Evolutionary conservation across 2,113 vertebrate species (phyloP), one percentile per base, ranked within the genome.

Genomic region (Rhizomys pruinosus): DNA sequence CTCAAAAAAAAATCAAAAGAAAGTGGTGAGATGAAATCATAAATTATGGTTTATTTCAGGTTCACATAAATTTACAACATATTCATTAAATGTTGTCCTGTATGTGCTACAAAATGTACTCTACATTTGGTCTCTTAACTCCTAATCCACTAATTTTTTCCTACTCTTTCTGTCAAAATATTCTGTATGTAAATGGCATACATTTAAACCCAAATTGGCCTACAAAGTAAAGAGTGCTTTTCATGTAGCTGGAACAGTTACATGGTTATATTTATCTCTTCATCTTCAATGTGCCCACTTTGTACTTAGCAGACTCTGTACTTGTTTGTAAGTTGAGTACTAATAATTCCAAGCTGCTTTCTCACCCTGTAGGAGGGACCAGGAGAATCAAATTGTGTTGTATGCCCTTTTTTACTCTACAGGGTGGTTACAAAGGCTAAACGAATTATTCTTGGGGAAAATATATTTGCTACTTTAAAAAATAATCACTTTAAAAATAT

Each of bases 181-280:
- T 37, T 94, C 72, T 66, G 29, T n/a, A 47, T 91, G 16, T 13
- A 96, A 79, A 92, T 59, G n/a, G 52, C 47, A 63, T 11, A 78
- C 55, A 81, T 76, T 80, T 90, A 25, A 72, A 61, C 2, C 61
- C 22, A 71, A 16, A 22, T 15, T 81, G 16, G 3, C 3, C 44
- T 90, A 59, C 85, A 69, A 69, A 32, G 7, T 78, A 44, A 93
- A 86, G 5, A 1, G 5, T 71, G 23, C 23, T 72, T 9, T 47
- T 55, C 37, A 47, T 23, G n/a, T 47, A 55, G 52, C n/a, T 13
- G 2, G 9, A 81, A 17, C 29, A 84, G 42, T 59, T 91, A 4
- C 1, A 0, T 47, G 22, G 22, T 44, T 34, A 69, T 92, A 69
- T 91, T 63, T 57, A 25, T 44, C 61, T 90, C 29, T 92, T 72